Conservation (phyloP, 30 jellyfish, hydroid and myxozoan genomes). For the Chironex yamaguchii region DNA sequence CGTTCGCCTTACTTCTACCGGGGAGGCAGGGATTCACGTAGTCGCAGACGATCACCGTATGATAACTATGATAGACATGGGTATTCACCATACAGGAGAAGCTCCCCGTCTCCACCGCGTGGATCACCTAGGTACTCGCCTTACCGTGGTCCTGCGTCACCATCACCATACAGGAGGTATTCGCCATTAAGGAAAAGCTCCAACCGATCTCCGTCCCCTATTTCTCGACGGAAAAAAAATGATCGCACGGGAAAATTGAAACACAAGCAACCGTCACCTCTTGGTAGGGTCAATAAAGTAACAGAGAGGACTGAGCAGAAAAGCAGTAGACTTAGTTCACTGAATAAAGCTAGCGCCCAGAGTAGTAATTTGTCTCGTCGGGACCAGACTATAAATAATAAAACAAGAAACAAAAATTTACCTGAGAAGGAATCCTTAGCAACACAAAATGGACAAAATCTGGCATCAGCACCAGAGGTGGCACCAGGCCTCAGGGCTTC, state of each 20-base stretch:
- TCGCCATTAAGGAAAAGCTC: slow-evolving; percentile 44
- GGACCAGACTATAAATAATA: not conserved
- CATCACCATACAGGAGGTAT: slow-evolving; percentile 62
- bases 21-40: slow-evolving; percentile 2
- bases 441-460: not conserved
- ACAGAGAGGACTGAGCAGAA: not conserved
- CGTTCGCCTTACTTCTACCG: slow-evolving; percentile 65
- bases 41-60: slow-evolving; percentile 65
- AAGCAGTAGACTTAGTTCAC: not conserved
- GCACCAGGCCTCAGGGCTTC: slow-evolving; percentile 29
- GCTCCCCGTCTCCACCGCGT: slow-evolving; percentile 76
- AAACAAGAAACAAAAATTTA: not conserved
- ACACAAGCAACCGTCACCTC: not conserved
- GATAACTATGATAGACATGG: slow-evolving; percentile 34
- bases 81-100: slow-evolving; percentile 64
- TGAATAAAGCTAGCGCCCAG: not conserved
- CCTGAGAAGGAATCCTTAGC: not conserved
- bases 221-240: not conserved
- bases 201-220: slow-evolving; percentile 22
- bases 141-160: slow-evolving; percentile 66
- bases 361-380: not conserved
- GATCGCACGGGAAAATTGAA: not conserved
- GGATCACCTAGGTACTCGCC: slow-evolving; percentile 94
- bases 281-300: not conserved
- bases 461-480: not conserved